Conservation (phyloP, 2,113 vertebrate species). For the Calyptomena viridis region DNA sequence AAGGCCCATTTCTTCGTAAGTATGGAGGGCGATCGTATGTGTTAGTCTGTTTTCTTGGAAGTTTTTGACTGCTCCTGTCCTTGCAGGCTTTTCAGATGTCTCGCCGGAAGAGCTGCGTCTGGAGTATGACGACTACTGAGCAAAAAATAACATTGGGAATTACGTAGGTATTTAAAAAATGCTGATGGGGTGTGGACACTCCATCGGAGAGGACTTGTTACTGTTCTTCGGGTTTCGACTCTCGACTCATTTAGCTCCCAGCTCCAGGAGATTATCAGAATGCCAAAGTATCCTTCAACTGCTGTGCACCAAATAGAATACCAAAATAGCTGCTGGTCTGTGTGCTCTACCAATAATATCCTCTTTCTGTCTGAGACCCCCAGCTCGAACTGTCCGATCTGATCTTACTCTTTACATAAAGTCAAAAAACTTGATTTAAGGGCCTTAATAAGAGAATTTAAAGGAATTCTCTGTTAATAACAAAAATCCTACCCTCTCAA, state of each 20-base stretch:
- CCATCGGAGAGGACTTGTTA: not conserved
- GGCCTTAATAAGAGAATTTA: not conserved
- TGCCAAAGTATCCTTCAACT: not conserved
- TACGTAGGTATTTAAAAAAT: conserved; percentile 78
- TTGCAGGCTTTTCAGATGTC: conserved; percentile 84
- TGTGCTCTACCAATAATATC: not conserved
- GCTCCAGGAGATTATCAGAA: not conserved
- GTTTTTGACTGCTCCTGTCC: conserved; percentile 46
- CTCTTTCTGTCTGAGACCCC: not conserved
- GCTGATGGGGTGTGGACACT: not conserved
- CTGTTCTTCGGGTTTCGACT: not conserved
- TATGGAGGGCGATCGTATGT: not conserved
- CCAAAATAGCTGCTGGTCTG: not conserved
- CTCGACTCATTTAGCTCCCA: not conserved
- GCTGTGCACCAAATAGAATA: not conserved
- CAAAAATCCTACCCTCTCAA: not conserved
- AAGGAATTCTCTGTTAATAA: not conserved
- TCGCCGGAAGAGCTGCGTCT: conserved; percentile 87
- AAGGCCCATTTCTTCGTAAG: not conserved
- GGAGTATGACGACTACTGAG: conserved; percentile 80
- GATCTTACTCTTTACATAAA: not conserved
- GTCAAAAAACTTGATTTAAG: not conserved
- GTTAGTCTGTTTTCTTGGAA: not conserved
- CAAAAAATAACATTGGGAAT: conserved; percentile 74
- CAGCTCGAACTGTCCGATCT: not conserved